Conservation (phyloP, 2,888 invertebrate species). For the Suillia variegata region DNA sequence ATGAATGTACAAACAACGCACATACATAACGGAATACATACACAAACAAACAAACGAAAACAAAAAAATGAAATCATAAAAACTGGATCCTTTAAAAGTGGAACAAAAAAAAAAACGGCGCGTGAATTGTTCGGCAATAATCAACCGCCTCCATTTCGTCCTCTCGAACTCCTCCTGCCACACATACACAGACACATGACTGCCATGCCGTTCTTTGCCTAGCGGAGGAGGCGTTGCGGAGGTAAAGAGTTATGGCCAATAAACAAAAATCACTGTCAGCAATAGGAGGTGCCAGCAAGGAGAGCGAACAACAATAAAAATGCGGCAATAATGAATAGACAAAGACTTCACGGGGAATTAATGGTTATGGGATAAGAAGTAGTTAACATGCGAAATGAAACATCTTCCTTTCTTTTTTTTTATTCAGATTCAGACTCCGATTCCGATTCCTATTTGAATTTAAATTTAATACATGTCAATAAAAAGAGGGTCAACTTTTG, state of each 20-base stretch:
- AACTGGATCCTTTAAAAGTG: not conserved
- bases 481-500: no score
- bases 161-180: no score
- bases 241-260: conserved; percentile 51
- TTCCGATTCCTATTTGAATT: no score
- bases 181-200: not conserved
- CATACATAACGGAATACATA: conserved; percentile 20
- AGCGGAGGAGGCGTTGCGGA: conserved; percentile 24
- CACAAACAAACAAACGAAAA: conserved; percentile 6
- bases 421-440: no score
- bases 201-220: not conserved
- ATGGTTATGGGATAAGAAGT: no score
- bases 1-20: conserved; percentile 10
- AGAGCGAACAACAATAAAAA: not conserved
- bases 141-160: no score
- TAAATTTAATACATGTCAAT: no score
- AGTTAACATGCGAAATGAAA: no score
- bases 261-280: conserved; percentile 45
- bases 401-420: no score
- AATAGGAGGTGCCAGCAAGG: not conserved
- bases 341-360: not conserved
- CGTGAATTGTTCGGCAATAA: no score
- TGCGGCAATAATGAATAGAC: not conserved
- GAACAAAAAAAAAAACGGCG: not conserved
- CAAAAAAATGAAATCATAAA: not conserved